Conservation (phyloP, 2,888 invertebrate species). For the Chalcosyrphus nemorum region DNA sequence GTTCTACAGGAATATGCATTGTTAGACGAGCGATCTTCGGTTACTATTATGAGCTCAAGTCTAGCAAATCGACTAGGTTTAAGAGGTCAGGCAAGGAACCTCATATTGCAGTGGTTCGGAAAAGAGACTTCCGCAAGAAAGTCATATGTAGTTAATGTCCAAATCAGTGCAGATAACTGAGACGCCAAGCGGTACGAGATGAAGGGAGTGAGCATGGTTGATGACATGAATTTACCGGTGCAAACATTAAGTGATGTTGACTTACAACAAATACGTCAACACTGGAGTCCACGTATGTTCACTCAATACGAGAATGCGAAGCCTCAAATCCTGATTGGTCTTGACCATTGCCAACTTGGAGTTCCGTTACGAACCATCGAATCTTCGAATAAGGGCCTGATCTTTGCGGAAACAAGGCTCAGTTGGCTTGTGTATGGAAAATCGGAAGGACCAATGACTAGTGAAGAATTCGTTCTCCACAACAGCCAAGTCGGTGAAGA, state of each 20-base stretch:
- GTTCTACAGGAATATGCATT: not conserved
- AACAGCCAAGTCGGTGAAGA: not conserved
- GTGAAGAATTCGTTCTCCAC: not conserved
- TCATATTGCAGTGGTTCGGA: not conserved
- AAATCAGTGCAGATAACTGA: too few relatives aligned
- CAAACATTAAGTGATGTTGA: not conserved
- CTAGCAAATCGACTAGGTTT: not conserved
- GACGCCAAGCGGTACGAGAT: too few relatives aligned
- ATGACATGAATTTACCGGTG: not conserved
- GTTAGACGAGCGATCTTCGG: constrained; percentile 5
- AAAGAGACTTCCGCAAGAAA: not conserved
- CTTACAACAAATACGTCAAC: not conserved
- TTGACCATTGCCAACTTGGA: not conserved
- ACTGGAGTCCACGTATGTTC: not conserved
- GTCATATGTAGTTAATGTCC: not conserved
- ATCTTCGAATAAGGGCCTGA: not conserved
- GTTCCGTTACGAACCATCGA: not conserved
- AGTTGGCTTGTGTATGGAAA: constrained; percentile 15
- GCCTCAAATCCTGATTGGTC: not conserved
- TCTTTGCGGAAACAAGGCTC: not conserved
- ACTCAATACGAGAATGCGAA: not conserved
- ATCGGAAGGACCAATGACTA: not conserved
- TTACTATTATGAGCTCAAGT: constrained; percentile 3
- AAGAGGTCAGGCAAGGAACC: not conserved
- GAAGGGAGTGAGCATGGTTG: not conserved